These are phyloP conservation scores for Delichon dasypus DNA, from an alignment of 2,797 vertebrate species.

Conservation along the genomic window DNA sequence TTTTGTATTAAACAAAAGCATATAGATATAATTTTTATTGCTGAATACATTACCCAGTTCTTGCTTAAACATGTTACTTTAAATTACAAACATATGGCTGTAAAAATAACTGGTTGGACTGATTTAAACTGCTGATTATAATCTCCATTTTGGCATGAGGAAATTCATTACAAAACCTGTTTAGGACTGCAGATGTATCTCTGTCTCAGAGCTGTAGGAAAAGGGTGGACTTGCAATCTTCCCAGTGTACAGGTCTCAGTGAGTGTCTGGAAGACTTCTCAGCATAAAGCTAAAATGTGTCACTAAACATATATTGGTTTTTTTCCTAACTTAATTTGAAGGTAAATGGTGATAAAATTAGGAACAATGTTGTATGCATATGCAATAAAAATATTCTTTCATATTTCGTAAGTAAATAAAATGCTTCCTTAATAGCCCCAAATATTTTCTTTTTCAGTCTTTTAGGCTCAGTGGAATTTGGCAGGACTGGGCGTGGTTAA, in stretches of 20 bases:
- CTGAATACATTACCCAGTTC: neutral
- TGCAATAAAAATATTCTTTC: neutral
- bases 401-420: neutral
- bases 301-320: neutral
- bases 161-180: slow-evolving; percentile 21
- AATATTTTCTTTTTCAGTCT: neutral
- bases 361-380: neutral
- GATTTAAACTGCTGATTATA: slow-evolving; percentile 25
- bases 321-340: neutral
- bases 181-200: neutral
- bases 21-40: neutral
- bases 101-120: slow-evolving; percentile 25
- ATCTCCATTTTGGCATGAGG: neutral
- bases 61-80: slow-evolving; percentile 17
- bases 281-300: neutral
- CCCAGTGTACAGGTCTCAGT: neutral
- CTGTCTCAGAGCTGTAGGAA: neutral
- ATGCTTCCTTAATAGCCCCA: neutral
- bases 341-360: neutral
- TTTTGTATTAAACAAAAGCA: neutral
- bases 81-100: neutral
- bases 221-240: neutral
- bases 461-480: neutral
- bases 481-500: neutral
- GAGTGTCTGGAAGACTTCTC: neutral